Evolutionary conservation across 2,888 invertebrate genomes (phyloP).

Genomic region (Drosophila nigricruria): DNA sequence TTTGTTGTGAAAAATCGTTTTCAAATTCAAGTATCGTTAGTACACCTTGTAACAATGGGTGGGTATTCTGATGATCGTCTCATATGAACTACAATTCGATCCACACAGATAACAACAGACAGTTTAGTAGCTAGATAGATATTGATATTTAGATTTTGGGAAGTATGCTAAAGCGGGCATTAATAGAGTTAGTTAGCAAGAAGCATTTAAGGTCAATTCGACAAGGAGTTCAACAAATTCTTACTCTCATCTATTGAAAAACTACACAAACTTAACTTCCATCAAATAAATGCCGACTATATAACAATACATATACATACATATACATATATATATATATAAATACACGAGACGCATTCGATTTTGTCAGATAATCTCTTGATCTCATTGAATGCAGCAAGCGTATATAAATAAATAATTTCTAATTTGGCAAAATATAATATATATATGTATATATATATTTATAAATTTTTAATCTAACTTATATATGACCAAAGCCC

Average conservation of each 20-base stretch:
- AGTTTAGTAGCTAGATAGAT: constrained; percentile 8
- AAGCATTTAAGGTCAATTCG: constrained; percentile 52
- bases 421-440: constrained; percentile 13
- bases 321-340: constrained; percentile 36
- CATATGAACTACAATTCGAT: constrained; percentile 17
- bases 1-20: constrained; percentile 67
- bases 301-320: constrained; percentile 31
- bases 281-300: constrained; percentile 46
- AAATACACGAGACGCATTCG: constrained; percentile 17
- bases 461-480: constrained; percentile 6
- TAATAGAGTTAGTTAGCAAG: constrained; percentile 27
- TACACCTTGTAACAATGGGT: constrained; percentile 62
- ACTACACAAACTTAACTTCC: constrained; percentile 71
- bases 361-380: not conserved
- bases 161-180: constrained; percentile 45
- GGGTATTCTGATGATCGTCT: constrained; percentile 49
- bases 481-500: not conserved
- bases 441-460: not conserved
- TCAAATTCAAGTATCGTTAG: constrained; percentile 36
- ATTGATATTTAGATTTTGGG: constrained; percentile 10
- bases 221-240: constrained; percentile 39
- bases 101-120: constrained; percentile 36
- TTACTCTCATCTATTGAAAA: constrained; percentile 46
- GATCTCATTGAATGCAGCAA: not conserved
- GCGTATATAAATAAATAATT: constrained; percentile 7